These are phyloP conservation scores for Siniperca scherzeri DNA, from an alignment of 2,797 vertebrate genomes.

Conservation along the genomic window DNA sequence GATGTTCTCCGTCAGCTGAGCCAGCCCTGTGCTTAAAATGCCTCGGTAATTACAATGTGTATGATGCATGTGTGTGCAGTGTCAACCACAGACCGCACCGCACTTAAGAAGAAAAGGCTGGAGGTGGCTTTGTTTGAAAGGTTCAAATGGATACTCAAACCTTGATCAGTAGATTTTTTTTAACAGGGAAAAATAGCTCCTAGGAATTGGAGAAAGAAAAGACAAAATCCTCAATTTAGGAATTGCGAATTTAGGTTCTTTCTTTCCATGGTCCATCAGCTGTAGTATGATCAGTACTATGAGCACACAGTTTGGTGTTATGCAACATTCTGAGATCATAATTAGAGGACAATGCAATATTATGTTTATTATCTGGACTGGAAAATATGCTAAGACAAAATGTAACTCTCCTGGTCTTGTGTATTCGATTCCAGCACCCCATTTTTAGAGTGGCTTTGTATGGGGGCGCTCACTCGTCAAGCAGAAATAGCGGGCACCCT, in stretches of 20 bases:
- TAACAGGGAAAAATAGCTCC: neutral
- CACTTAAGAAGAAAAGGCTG: slow-evolving; percentile 52
- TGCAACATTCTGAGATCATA: slow-evolving; percentile 78
- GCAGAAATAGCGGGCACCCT: slow-evolving; percentile 71
- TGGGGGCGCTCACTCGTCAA: slow-evolving; percentile 63
- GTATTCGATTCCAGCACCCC: slow-evolving; percentile 66
- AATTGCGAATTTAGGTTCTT: neutral
- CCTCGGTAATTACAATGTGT: slow-evolving; percentile 81
- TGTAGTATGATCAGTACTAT: slow-evolving; percentile 32
- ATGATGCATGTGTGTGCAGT: slow-evolving; percentile 67
- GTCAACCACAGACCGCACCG: slow-evolving; percentile 60
- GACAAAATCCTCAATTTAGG: neutral
- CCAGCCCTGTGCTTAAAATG: slow-evolving; percentile 85
- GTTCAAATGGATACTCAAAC: slow-evolving; percentile 41
- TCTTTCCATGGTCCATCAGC: slow-evolving; percentile 16
- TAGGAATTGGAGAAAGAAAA: neutral
- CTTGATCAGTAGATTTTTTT: slow-evolving; percentile 6
- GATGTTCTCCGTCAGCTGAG: slow-evolving; percentile 84
- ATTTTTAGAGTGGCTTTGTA: slow-evolving; percentile 70
- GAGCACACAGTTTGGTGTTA: slow-evolving; percentile 64
- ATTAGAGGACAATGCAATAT: slow-evolving; percentile 82
- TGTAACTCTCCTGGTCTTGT: slow-evolving; percentile 60
- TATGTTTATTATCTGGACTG: slow-evolving; percentile 83
- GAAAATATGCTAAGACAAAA: slow-evolving; percentile 81
- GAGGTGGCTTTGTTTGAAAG: slow-evolving; percentile 55